Evolutionary conservation across 2,888 invertebrate genomes (phyloP).

Genomic region (Pegoplata infirma): DNA sequence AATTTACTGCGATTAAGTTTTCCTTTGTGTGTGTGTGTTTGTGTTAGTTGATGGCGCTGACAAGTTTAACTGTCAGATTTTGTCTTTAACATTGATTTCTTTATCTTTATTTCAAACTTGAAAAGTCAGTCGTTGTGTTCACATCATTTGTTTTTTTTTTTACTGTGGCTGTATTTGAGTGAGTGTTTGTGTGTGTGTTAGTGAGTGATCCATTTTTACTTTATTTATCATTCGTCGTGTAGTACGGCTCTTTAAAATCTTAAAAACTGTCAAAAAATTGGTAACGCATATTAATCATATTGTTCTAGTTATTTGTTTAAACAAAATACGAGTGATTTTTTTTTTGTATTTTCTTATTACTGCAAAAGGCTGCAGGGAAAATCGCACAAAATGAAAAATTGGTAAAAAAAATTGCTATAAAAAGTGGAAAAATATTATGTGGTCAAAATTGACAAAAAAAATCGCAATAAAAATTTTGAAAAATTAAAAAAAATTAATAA

Average conservation of each 20-base stretch:
- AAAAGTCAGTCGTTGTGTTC: conserved; percentile 15
- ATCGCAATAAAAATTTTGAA: no score
- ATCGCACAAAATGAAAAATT: not conserved
- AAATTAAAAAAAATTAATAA: no score
- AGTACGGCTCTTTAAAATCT: conserved; percentile 29
- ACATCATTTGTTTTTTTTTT: conserved; percentile 5
- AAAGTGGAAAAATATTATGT: no score
- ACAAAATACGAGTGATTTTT: conserved; percentile 18
- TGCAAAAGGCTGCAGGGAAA: not conserved
- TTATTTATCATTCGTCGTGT: conserved; percentile 57
- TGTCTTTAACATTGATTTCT: conserved; percentile 48
- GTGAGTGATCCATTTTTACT: no score
- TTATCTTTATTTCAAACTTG: conserved; percentile 33
- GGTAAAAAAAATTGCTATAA: not conserved
- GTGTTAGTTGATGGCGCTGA: conserved; percentile 2
- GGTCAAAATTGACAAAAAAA: no score
- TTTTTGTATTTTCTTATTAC: not conserved
- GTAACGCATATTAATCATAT: conserved; percentile 53
- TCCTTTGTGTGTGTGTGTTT: not conserved
- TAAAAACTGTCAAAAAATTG: conserved; percentile 36
- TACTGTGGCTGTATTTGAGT: not conserved
- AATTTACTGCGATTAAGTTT: not conserved
- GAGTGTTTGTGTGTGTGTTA: not conserved
- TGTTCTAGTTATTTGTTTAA: conserved; percentile 40
- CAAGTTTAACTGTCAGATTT: conserved; percentile 4